A percentile compares a stretch with the other conserved stretches of the same genome.
These are phyloP conservation scores for Etheostoma cragini DNA, from an alignment of 2,113 vertebrate species.

Conservation along the genomic window DNA sequence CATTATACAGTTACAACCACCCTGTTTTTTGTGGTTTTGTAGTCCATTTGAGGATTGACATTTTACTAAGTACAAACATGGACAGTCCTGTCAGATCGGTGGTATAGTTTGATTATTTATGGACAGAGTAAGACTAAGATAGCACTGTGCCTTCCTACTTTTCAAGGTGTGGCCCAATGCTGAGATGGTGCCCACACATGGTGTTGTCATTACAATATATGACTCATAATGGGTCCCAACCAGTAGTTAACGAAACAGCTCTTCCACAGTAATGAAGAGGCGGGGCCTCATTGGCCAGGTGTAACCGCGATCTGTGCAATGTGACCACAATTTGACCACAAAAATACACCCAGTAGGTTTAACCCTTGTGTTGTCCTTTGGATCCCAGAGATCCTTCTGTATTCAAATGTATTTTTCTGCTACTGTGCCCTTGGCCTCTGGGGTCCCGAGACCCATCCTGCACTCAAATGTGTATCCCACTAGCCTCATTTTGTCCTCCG, in stretches of 20 bases:
- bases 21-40: too few species aligned
- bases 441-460: too few species aligned
- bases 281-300: background rate
- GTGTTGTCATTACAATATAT: conserved; percentile 24
- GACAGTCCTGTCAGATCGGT: background rate
- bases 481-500: too few species aligned
- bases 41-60: background rate
- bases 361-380: too few species aligned
- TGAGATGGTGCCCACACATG: background rate
- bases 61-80: background rate
- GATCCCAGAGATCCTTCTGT: too few species aligned
- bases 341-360: background rate
- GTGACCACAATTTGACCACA: background rate
- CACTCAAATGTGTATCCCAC: too few species aligned
- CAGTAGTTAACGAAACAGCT: conserved; percentile 19
- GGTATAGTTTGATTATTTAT: background rate
- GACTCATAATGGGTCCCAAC: conserved; percentile 28
- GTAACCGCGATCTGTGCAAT: background rate
- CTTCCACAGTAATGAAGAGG: conserved; percentile 2
- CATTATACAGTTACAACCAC: background rate
- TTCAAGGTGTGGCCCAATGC: background rate
- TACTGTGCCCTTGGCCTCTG: too few species aligned
- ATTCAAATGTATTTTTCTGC: too few species aligned
- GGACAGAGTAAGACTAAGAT: background rate
- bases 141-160: background rate